Conservation (phyloP, 1,140 invertebrate species). For the Eufriesea mexicana region DNA sequence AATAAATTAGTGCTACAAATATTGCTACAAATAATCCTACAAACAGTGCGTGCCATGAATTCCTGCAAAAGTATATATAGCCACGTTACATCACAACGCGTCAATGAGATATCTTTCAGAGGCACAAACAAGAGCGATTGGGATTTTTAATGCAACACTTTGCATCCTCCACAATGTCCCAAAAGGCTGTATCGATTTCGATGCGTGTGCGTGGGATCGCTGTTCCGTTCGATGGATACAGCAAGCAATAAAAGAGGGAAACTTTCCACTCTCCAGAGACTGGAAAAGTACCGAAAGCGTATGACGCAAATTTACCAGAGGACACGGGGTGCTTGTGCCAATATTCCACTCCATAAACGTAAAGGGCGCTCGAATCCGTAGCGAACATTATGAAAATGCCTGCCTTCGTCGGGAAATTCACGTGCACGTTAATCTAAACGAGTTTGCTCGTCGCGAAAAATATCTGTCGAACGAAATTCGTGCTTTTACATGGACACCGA, state of each 20-base stretch:
- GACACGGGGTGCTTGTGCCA: neutral
- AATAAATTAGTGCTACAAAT: neutral
- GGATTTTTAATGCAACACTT: neutral
- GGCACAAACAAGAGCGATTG: neutral
- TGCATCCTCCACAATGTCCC: neutral
- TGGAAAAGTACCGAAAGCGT: slow-evolving; percentile 37
- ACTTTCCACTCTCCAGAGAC: slow-evolving; percentile 17
- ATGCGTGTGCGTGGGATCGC: neutral
- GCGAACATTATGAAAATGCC: neutral
- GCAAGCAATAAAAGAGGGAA: neutral
- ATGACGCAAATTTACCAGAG: slow-evolving; percentile 18
- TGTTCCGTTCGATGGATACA: slow-evolving; percentile 1
- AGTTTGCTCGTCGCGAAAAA: neutral
- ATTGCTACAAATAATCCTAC: neutral
- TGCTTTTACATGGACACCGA: too few species aligned
- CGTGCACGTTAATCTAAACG: neutral
- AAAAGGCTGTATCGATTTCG: slow-evolving; percentile 8
- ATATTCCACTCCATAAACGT: slow-evolving; percentile 14
- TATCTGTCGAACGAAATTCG: neutral
- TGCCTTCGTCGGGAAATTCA: neutral
- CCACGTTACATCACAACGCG: neutral
- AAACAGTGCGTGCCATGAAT: neutral
- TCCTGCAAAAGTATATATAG: neutral
- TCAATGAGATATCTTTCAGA: neutral
- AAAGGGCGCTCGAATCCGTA: neutral